These are phyloP conservation scores for Sinhomidia bicolor DNA, from an alignment of 2,888 invertebrate species.

Conservation along the genomic window DNA sequence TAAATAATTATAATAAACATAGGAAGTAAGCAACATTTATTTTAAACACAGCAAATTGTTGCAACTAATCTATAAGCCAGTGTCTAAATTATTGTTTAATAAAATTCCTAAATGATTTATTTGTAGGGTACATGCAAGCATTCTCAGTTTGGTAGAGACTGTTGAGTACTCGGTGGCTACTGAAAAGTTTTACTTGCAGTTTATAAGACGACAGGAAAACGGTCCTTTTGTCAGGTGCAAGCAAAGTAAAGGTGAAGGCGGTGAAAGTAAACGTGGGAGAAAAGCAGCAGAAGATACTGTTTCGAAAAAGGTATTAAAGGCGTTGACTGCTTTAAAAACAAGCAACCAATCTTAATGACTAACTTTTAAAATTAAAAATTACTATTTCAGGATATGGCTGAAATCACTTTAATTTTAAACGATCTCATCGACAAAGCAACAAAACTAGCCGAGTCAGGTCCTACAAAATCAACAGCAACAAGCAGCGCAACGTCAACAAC, in stretches of 20 bases:
- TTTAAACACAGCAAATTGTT: too few species aligned
- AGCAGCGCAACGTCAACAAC: slow-evolving; percentile 48
- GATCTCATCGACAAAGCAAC: slow-evolving; percentile 82
- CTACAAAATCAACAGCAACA: background rate
- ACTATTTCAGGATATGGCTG: slow-evolving; percentile 81
- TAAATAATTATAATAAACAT: too few species aligned
- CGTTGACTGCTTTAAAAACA: background rate
- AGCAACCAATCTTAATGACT: too few species aligned
- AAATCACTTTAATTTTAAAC: slow-evolving; percentile 82
- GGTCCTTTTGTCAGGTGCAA: slow-evolving; percentile 78
- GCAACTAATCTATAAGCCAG: too few species aligned
- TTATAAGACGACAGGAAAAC: slow-evolving; percentile 81
- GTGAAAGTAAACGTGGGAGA: slow-evolving; percentile 64
- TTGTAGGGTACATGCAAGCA: slow-evolving; percentile 91
- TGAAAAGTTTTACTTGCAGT: slow-evolving; percentile 80
- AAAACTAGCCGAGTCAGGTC: slow-evolving; percentile 79
- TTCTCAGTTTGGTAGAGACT: slow-evolving; percentile 91
- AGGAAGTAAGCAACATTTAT: too few species aligned
- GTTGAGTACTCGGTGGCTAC: slow-evolving; percentile 83
- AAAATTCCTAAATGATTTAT: background rate
- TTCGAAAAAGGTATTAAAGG: slow-evolving; percentile 65
- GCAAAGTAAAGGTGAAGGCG: slow-evolving; percentile 67
- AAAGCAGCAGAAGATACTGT: slow-evolving; percentile 64
- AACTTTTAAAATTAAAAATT: too few species aligned
- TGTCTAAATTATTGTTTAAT: background rate